Base-by-base conservation (phyloP, 2,797 vertebrate genomes). In the Melopsittacus undulatus region DNA sequence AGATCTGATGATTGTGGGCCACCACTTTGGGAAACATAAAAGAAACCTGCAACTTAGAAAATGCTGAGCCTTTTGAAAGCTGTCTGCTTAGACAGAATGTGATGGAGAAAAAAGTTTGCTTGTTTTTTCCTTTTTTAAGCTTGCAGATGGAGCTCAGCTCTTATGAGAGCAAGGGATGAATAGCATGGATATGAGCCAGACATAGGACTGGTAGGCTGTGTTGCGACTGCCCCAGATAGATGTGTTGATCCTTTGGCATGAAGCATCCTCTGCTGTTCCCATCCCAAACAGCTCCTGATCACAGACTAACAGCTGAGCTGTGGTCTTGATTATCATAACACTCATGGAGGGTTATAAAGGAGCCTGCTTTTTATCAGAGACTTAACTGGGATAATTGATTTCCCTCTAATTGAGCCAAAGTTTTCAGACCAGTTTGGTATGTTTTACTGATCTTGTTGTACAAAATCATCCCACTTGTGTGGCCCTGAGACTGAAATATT, bases 191-290 rank as follows among this genome's bases (percentile, higher is more conserved):
- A 73, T 23, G 88, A 97, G 90, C 74, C 95, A 97, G 96, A 90
- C 83, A 6, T 13, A 77, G 95, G 81, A 26, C 94, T 70, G 90
- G 94, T 95, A 94, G 95, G 96, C 56, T 95, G 86, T 95, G 94
- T 84, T 97, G 93, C 56, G 67, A 92, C 95, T 95, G 93, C 78
- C 90, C 94, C 94, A 96, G 92, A 96, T 96, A 96, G 80, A 97
- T 84, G 94, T 95, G 95, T 95, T 95, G 93, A 93, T 94, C 86
- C 77, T 45, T 93, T 94, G 88, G 90, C 0, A 1, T 73, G 73
- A 97, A 96, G 76, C 74, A 93, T 91, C 63, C 90, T 95, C 70
- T 90, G 74, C 90, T 92, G 46, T 89, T 96, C 88, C 90, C 80
- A 73, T 87, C 90, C 88, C 83, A 78, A 94, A 43, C 62, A 81